Conservation (phyloP, 2,888 invertebrate genomes). For the Biston betularia region DNA sequence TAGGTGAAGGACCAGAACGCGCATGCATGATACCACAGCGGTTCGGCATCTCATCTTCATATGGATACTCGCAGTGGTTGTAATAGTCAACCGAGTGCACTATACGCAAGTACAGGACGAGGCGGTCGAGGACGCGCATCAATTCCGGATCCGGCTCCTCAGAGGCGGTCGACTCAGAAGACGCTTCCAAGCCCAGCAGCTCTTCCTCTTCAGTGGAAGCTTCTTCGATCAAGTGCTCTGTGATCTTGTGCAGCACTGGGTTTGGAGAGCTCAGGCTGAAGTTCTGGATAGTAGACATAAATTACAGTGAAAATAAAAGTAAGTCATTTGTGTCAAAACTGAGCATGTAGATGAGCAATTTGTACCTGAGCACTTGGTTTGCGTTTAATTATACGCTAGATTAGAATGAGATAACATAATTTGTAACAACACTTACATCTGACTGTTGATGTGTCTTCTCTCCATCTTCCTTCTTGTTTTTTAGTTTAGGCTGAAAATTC, state of each 20-base stretch:
- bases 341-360: no score
- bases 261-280: constrained; percentile 93
- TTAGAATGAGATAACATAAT: not conserved
- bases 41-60: constrained; percentile 99
- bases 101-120: constrained; percentile 96
- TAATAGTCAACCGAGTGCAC: constrained; percentile 99
- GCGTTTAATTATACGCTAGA: not conserved
- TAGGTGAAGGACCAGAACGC: constrained; percentile 94
- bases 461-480: not conserved
- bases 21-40: constrained; percentile 99
- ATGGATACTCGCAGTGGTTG: constrained; percentile 99
- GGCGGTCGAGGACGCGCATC: constrained; percentile 90
- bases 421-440: constrained; percentile 8
- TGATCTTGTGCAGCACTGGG: constrained; percentile 98
- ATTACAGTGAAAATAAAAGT: no score
- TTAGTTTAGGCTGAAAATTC: not conserved
- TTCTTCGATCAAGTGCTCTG: constrained; percentile 99
- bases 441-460: constrained; percentile 7
- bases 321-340: no score
- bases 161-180: constrained; percentile 58
- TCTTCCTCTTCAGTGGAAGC: constrained; percentile 99
- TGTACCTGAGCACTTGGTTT: not conserved
- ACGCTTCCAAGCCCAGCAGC: constrained; percentile 89
- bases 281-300: constrained; percentile 54
- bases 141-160: constrained; percentile 76